A percentile compares a stretch with the other conserved stretches of the same genome.
phyloP scores from a whole-genome alignment of 1,140 invertebrate genomes.

The Diprion similis region DNA sequence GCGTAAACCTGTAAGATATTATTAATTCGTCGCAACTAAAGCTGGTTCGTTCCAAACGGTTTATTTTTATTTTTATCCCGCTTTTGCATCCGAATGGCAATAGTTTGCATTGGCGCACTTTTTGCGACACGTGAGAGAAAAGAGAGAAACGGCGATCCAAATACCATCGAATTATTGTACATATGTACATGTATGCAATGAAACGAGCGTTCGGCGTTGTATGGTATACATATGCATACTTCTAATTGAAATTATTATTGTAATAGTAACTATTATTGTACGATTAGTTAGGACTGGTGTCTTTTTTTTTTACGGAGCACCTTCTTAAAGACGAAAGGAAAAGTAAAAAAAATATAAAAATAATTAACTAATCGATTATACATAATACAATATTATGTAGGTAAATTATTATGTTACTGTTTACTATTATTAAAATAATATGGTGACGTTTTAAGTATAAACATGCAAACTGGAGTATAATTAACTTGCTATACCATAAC shows the following conservation, averaged over 20 bases:
- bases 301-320: background rate
- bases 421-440: background rate
- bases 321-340: background rate
- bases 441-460: background rate
- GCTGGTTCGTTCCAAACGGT: background rate
- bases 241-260: too few relatives aligned
- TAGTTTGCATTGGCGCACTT: background rate
- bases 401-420: background rate
- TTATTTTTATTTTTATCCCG: background rate
- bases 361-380: too few relatives aligned
- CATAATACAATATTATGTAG: background rate
- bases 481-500: background rate
- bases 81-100: background rate
- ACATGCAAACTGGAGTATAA: background rate
- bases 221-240: background rate
- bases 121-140: too few relatives aligned
- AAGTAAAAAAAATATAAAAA: too few relatives aligned
- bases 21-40: background rate
- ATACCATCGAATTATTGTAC: background rate
- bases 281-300: background rate
- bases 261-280: too few relatives aligned
- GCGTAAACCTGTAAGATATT: conserved; percentile 2
- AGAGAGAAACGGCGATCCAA: too few relatives aligned
- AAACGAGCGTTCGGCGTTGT: background rate
- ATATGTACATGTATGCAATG: background rate